Base-by-base conservation (phyloP, 64 coral and sea anemone genomes). In the Stichodactyla mertensii region DNA sequence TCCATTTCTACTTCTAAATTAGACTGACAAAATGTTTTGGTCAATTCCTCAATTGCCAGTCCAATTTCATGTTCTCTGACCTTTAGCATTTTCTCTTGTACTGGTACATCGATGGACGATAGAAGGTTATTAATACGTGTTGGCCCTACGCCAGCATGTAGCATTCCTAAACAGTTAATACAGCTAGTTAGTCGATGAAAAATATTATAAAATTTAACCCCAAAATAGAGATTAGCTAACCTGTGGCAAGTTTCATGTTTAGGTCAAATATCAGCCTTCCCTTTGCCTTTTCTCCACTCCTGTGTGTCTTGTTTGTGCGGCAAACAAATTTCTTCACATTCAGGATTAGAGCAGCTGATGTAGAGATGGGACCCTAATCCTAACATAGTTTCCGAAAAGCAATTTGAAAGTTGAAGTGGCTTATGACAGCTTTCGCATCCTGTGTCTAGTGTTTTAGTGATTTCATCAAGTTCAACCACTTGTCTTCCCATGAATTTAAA, bases 181-280 rank as follows among this genome's bases (percentile, higher is more conserved):
- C 77, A 84, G 5, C 53, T 19, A 23, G 60, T 55, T 6, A 57
- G 28, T 23, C n/a, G 26, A 57, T 57, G 13, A n/a, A 26, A 18
- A 57, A 84, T 19, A 1, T 15, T 16, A 57, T n/a, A 57, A n/a
- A 57, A 10, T 4, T 13, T 13, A 84, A 23, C 55, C 82, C 60
- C 28, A 45, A 81, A 81, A 45, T 7, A 54, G 15, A 31, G 7
- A 18, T 69, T 53, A 77, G 56, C 23, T 78, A 87, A 87, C 86
- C 71, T 87, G 86, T 55, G 28, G 86, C 86, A 26, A 87, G 86
- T 28, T 87, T 79, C 52, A 55, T 87, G 71, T 87, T 87, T 57
- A 87, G 55, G 77, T 83, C 14, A 83, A 83, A 83, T 5, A 83
- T 57, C 12, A 2, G 52, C 18, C 81, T 55, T 2, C 81, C 80